Conservation (phyloP, 2,888 invertebrate genomes). For the Deroplatys truncata region DNA sequence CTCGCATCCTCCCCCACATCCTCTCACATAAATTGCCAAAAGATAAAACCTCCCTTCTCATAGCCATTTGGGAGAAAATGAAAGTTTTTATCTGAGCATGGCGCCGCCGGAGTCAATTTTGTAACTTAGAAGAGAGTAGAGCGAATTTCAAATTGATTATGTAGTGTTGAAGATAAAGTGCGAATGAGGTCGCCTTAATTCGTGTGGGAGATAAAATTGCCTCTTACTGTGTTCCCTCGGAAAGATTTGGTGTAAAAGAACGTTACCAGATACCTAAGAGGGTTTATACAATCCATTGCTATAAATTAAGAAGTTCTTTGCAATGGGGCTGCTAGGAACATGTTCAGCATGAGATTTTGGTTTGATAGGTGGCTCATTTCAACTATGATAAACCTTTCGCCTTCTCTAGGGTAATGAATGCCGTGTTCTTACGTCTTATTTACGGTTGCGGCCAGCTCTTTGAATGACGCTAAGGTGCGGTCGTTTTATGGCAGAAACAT, state of each 20-base stretch:
- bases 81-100: conserved; percentile 8
- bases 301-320: too few relatives aligned
- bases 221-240: neutral
- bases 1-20: neutral
- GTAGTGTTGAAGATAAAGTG: conserved; percentile 1
- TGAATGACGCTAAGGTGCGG: too few relatives aligned
- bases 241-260: neutral
- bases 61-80: conserved; percentile 6
- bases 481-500: too few relatives aligned
- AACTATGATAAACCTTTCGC: too few relatives aligned
- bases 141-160: conserved; percentile 15
- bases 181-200: neutral
- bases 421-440: too few relatives aligned
- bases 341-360: too few relatives aligned
- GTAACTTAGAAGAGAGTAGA: conserved; percentile 7
- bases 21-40: conserved; percentile 7
- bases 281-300: too few relatives aligned
- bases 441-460: too few relatives aligned
- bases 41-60: neutral
- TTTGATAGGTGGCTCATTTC: too few relatives aligned
- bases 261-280: neutral
- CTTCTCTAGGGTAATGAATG: too few relatives aligned
- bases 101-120: conserved; percentile 4
- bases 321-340: too few relatives aligned
- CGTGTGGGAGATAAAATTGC: neutral